Percentiles rank a stretch among this genome's conserved stretches.
Evolutionary conservation across 1,140 invertebrate genomes (phyloP).

Genomic region (Tribolium madens): DNA sequence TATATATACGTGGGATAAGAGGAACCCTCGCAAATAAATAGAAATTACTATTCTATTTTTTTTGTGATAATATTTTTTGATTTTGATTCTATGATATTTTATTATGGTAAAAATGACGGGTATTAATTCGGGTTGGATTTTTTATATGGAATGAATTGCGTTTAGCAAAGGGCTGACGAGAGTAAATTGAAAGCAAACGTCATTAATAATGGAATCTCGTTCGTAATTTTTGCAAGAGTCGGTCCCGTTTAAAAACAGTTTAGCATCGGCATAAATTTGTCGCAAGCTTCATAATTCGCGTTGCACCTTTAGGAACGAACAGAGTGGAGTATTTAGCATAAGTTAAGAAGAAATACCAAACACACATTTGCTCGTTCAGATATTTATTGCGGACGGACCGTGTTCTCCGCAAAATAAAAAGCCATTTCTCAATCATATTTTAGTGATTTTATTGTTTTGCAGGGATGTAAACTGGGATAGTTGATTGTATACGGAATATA

Average conservation of each 20-base stretch:
- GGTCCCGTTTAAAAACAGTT: constrained; percentile 31
- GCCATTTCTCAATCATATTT: constrained; percentile 66
- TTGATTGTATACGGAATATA: constrained; percentile 66
- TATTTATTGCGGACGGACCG: constrained; percentile 62
- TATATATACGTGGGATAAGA: too few relatives aligned
- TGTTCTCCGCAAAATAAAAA: constrained; percentile 63
- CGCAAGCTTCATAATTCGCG: constrained; percentile 47
- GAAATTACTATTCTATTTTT: too few relatives aligned
- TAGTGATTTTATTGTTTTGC: constrained; percentile 66
- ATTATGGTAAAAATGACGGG: background rate
- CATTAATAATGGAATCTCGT: constrained; percentile 35
- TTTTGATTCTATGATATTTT: too few relatives aligned
- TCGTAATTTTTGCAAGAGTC: constrained; percentile 28
- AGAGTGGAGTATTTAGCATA: constrained; percentile 52
- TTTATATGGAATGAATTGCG: background rate
- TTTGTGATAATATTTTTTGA: too few relatives aligned
- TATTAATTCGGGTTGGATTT: background rate
- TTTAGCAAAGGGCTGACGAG: constrained; percentile 3
- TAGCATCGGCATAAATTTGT: constrained; percentile 49
- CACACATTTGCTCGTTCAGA: constrained; percentile 42
- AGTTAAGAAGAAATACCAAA: constrained; percentile 45
- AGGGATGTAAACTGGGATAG: constrained; percentile 64
- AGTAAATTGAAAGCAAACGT: constrained; percentile 16
- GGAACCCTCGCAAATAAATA: too few relatives aligned
- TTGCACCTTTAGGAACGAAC: constrained; percentile 50